Base-by-base conservation (phyloP, 2,888 invertebrate species). In the Endomychus coccineus region DNA sequence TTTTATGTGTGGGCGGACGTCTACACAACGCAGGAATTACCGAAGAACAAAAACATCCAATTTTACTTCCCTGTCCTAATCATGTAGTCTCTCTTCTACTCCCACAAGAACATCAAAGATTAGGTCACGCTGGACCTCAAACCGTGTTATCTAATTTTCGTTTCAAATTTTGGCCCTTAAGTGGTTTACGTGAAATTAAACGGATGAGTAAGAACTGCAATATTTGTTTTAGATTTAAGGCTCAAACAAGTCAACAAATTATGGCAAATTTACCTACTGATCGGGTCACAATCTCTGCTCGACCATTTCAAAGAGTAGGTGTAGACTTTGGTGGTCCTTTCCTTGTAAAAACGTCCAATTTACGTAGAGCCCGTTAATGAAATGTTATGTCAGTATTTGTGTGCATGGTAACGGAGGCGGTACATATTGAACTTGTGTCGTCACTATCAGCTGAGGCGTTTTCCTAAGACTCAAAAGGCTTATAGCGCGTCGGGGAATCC, bases 361-460 rank as follows among this genome's bases (percentile, higher is more conserved):
- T 27, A n/a, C 16, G 28, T 19, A 16, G 16, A n/a, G 17, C 14
- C 22, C 1, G 9, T 14, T n/a, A 7, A 19, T 15, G 10, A 19
- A 9, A 36, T 28, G 16, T 16, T 15, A 13, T 29, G 29, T 10
- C 15, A 19, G 10, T 28, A n/a, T 36, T 36, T 12, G 28, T 35
- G 17, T 36, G 36, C 22, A 36, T 36, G 36, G 19, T 24, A 12
- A 29, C 22, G n/a, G 29, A 28, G n/a, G 36, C 36, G 9, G 19
- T 29, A 7, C 29, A 36, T 36, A 19, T 36, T 6, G 29, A 29
- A 16, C 22, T 50, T 9, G 45, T 42, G 5, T 30, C 25, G 6
- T 42, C 47, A 32, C 30, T 50, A 13, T 42, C 42, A 1, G 33
- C 48, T 2, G 36, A 44, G n/a, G 21, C 37, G 3, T 50, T 45